phyloP scores from a whole-genome alignment of 2,888 invertebrate species.

The Lapara coniferarum region DNA sequence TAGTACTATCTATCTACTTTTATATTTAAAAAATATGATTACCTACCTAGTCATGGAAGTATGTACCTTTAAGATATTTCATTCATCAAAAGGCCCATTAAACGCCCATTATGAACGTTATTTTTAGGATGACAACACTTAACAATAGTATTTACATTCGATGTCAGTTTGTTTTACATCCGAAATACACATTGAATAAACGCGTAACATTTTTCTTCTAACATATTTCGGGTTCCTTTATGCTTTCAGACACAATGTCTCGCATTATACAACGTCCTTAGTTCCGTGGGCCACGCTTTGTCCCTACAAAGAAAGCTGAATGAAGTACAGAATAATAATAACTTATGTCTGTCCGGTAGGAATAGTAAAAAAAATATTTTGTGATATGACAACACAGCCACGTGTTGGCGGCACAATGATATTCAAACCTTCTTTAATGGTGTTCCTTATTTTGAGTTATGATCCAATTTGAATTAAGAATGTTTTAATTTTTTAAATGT shows the following conservation, averaged over 20 bases:
- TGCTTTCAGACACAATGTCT: constrained; percentile 74
- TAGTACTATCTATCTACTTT: neutral
- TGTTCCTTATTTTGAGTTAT: constrained; percentile 22
- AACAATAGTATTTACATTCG: constrained; percentile 83
- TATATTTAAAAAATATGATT: constrained; percentile 32
- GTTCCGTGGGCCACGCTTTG: constrained; percentile 73
- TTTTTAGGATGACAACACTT: constrained; percentile 75
- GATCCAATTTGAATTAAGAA: constrained; percentile 53
- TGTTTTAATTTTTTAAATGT: constrained; percentile 53
- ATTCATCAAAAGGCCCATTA: constrained; percentile 73
- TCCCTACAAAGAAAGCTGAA: constrained; percentile 75
- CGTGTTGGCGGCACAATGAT: constrained; percentile 71
- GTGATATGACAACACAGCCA: constrained; percentile 75
- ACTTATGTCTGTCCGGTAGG: constrained; percentile 71
- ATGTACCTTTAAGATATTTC: constrained; percentile 50
- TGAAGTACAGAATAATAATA: constrained; percentile 76
- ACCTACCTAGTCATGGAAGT: constrained; percentile 43
- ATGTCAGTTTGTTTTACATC: constrained; percentile 83
- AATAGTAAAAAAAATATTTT: constrained; percentile 67
- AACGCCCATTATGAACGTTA: constrained; percentile 76
- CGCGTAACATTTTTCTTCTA: constrained; percentile 76
- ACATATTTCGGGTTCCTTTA: constrained; percentile 70
- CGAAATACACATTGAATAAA: constrained; percentile 78
- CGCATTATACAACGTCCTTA: constrained; percentile 70
- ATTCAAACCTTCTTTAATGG: constrained; percentile 33